Evolutionary conservation across 2,888 invertebrate species (phyloP), one percentile per base, ranked within the genome.

Genomic region (Polymixis flavicincta): DNA sequence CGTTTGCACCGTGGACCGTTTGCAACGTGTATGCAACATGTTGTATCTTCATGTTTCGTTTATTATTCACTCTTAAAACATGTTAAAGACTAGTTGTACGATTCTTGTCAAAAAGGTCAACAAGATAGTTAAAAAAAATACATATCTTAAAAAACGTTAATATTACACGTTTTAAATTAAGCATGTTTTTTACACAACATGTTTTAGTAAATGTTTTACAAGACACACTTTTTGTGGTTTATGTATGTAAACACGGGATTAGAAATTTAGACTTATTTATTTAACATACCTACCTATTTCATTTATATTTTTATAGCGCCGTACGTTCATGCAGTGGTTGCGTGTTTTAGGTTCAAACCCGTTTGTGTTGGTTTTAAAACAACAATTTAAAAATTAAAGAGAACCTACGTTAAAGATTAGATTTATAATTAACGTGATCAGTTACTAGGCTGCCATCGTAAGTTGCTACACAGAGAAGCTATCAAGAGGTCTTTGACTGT

Each of bases 401-500:
- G 6, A 48, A 48, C 2, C 32, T 11, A 25, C 37, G 32, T 37
- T 57, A 25, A 22, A 28, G 22, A 59, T 37, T 52, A 32, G 22
- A 32, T n/a, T 60, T 54, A 25, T 37, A 37, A 25, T 8, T 63
- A 28, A 17, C 22, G 42, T n/a, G 48, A 73, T 32, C 37, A 42
- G 28, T 74, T 37, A 50, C 45, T 64, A 63, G 25, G 65, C 32
- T 59, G 76, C 57, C 64, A 75, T 75, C 75, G 65, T 75, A 65
- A 52, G 22, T 54, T 76, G 60, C 45, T 48, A n/a, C 22, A 37
- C 14, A 25, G 25, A 42, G 32, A 57, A 68, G 37, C 37, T 42
- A 48, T 61, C n/a, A 42, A 61, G 67, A 68, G 67, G 55, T 76
- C 61, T 66, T 76, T 61, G 55, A 76, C 67, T 54, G 48, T 76